Conservation (phyloP, 2,888 invertebrate genomes). For the Caenorhabditis sulstoni region DNA sequence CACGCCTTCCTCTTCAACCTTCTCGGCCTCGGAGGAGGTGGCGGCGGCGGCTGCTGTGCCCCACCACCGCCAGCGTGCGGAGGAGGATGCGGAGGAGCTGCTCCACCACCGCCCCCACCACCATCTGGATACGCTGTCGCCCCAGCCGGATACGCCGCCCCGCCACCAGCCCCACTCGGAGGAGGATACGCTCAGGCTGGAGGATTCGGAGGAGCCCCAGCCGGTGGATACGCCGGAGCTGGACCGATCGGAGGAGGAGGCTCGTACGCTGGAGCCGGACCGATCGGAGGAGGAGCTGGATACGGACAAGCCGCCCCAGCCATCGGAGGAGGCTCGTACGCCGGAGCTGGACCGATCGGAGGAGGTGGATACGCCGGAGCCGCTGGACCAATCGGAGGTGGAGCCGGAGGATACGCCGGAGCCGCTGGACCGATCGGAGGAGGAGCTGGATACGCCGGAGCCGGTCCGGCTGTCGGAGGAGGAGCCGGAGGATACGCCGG, state of each 20-base stretch:
- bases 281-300: constrained; percentile 14
- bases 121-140: constrained; percentile 49
- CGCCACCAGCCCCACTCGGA: constrained; percentile 50
- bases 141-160: constrained; percentile 43
- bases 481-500: too few species aligned
- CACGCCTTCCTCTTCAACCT: constrained; percentile 45
- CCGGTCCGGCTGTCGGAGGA: constrained; percentile 17
- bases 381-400: constrained; percentile 9
- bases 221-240: constrained; percentile 20
- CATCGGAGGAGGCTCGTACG: constrained; percentile 25
- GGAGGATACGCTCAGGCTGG: constrained; percentile 43
- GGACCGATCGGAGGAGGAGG: constrained; percentile 40
- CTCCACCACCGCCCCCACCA: constrained; percentile 37
- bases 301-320: constrained; percentile 5
- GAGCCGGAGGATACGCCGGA: constrained; percentile 22
- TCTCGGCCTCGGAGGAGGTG: constrained; percentile 48
- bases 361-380: constrained; percentile 9
- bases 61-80: constrained; percentile 49
- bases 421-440: constrained; percentile 23
- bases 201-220: constrained; percentile 40
- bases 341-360: constrained; percentile 22
- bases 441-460: constrained; percentile 34
- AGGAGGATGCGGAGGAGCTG: constrained; percentile 50
- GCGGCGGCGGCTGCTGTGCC: constrained; percentile 51
- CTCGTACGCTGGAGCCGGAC: constrained; percentile 24